A percentile compares a stretch with the other conserved stretches of the same genome.
These are phyloP conservation scores for Siniperca undulata DNA, from an alignment of 2,797 vertebrate genomes.

Conservation along the genomic window DNA sequence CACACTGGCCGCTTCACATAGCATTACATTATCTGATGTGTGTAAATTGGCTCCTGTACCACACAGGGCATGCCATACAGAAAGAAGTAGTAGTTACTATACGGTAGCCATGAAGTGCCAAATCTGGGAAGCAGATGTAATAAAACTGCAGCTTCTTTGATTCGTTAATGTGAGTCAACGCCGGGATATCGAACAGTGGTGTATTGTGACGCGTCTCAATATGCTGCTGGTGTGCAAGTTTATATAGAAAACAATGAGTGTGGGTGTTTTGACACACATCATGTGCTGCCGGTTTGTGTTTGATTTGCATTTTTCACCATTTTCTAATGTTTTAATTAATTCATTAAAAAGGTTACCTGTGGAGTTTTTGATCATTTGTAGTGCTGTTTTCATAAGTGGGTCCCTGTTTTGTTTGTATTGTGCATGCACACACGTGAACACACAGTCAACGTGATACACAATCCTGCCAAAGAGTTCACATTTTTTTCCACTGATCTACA, in stretches of 20 bases:
- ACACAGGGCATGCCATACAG: background rate
- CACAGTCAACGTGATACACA: background rate
- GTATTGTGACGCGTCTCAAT: background rate
- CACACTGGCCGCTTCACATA: background rate
- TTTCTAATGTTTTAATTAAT: background rate
- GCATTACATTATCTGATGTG: background rate
- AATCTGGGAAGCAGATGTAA: constrained; percentile 1
- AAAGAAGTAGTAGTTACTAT: background rate
- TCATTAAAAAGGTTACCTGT: background rate
- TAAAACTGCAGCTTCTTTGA: background rate
- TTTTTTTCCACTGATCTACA: background rate
- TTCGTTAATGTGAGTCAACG: background rate
- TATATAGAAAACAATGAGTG: background rate
- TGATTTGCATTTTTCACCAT: background rate
- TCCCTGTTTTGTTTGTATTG: too few species aligned
- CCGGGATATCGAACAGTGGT: background rate
- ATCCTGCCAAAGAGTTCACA: background rate
- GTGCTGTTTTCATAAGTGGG: too few species aligned
- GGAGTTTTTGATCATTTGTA: background rate
- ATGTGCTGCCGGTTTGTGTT: background rate
- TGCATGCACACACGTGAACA: background rate
- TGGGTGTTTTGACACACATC: background rate
- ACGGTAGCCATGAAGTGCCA: background rate
- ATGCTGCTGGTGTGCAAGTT: background rate
- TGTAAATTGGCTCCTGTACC: background rate